Evolutionary conservation across 2,888 invertebrate species (phyloP).

Genomic region (Didymodactylos carnosus): DNA sequence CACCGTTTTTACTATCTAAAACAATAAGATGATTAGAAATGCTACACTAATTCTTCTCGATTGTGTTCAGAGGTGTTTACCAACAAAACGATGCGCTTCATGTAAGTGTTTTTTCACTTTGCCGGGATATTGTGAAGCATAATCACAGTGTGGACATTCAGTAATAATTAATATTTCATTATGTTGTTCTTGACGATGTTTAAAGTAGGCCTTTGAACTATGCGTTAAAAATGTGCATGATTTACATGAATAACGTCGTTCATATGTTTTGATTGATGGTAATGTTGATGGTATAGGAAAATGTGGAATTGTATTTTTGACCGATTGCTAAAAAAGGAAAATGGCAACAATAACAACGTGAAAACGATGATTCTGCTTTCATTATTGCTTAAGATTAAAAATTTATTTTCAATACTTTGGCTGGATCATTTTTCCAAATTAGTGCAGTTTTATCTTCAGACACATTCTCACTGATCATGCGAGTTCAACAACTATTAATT

Average conservation of each 20-base stretch:
- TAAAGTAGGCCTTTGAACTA: conserved; percentile 5
- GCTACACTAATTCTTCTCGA: too few relatives aligned
- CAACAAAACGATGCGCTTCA: not conserved
- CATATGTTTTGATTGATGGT: conserved; percentile 5
- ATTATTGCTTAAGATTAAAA: too few relatives aligned
- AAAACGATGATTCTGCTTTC: too few relatives aligned
- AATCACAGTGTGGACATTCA: conserved; percentile 11
- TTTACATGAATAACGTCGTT: conserved; percentile 13
- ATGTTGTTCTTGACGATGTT: conserved; percentile 11
- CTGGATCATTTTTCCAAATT: too few relatives aligned
- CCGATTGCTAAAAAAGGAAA: not conserved
- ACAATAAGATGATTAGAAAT: too few relatives aligned
- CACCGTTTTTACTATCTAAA: too few relatives aligned
- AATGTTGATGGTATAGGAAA: not conserved
- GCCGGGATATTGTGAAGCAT: conserved; percentile 11
- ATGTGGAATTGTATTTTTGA: not conserved
- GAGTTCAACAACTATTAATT: too few relatives aligned
- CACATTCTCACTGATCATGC: too few relatives aligned
- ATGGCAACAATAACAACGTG: not conserved
- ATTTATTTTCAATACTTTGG: too few relatives aligned
- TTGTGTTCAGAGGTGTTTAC: too few relatives aligned
- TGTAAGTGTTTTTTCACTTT: conserved; percentile 11
- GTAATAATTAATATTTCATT: conserved; percentile 9
- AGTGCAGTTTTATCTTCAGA: too few relatives aligned
- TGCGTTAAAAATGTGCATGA: conserved; percentile 12